Base-by-base conservation (phyloP, 2,113 vertebrate species). In the Collichthys lucidus region DNA sequence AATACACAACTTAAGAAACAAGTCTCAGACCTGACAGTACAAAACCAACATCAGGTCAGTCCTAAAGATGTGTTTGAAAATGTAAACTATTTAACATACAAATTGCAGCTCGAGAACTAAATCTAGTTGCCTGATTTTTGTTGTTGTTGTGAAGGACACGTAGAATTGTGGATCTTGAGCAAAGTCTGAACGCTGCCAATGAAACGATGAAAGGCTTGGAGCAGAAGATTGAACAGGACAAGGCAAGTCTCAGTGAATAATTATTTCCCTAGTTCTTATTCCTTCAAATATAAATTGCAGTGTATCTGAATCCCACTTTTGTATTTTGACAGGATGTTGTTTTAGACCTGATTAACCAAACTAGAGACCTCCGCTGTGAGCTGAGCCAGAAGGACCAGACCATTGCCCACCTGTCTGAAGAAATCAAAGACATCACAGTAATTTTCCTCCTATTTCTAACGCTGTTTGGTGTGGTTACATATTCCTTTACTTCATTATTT, bases 331-430 rank as follows among this genome's bases (percentile, higher is more conserved):
- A 98, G 98, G 96, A 95, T 82, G 95, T 96, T 87, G 92, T 98
- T 74, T 77, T 96, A 74, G 96, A 96, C 77, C 94, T 99, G 79
- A 97, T 97, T 88, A 97, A 90, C 84, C 96, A 99, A 94, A 97
- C 96, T 91, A 96, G 96, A 91, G 96, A 96, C 57, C 93, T 97
- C 60, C 96, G 97, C 70, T 91, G 90, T 62, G 96, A 95, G 15
- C 76, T 95, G 69, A 94, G 88, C 89, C 94, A 96, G 86, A 98
- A 96, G 91, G 94, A 94, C 0, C 95, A 96, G 86, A 94, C 85
- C 57, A 92, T 97, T 72, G 91, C 93, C 70, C 94, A 95, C 40
- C 87, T 97, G 74, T 94, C 87, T 44, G 96, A 91, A 84, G 98
- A 99, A 86, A 91, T 98, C 5, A 88, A 94, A 60, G 98, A 98